Percentiles rank a stretch among this genome's conserved stretches.
Evolutionary conservation across 1,140 invertebrate genomes (phyloP).

Genomic region (Phenacoccus solenopsis): DNA sequence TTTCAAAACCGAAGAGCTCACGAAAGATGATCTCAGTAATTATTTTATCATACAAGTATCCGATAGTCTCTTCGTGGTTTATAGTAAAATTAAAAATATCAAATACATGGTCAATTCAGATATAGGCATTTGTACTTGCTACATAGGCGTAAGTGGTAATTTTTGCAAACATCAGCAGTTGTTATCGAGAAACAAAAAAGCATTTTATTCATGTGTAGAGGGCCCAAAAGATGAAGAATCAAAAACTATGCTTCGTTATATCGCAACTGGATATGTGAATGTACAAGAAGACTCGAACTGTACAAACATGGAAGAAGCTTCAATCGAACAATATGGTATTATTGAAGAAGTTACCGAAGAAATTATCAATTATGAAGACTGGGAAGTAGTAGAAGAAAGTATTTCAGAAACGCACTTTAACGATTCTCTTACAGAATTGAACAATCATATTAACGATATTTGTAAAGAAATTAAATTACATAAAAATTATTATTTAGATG

Average conservation of each 20-base stretch:
- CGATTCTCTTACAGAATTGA: background rate
- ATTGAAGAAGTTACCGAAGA: background rate
- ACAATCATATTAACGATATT: background rate
- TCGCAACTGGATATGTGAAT: background rate
- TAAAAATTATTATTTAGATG: background rate
- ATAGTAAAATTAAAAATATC: background rate
- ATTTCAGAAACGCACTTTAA: background rate
- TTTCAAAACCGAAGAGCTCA: background rate
- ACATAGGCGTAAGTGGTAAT: background rate
- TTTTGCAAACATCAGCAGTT: slow-evolving; percentile 6
- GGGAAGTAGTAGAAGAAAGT: background rate
- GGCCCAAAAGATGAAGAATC: background rate
- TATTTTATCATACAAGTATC: background rate
- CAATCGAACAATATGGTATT: background rate
- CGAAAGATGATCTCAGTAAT: background rate
- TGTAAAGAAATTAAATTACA: background rate
- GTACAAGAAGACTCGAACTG: background rate
- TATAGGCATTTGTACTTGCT: background rate
- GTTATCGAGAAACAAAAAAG: background rate
- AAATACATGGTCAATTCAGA: background rate
- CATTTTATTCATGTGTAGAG: background rate
- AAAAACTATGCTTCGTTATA: background rate
- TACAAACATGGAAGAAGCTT: background rate
- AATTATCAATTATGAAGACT: background rate
- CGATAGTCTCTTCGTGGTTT: background rate